Conservation (phyloP, 2,888 invertebrate species). For the Chironomus riparius region DNA sequence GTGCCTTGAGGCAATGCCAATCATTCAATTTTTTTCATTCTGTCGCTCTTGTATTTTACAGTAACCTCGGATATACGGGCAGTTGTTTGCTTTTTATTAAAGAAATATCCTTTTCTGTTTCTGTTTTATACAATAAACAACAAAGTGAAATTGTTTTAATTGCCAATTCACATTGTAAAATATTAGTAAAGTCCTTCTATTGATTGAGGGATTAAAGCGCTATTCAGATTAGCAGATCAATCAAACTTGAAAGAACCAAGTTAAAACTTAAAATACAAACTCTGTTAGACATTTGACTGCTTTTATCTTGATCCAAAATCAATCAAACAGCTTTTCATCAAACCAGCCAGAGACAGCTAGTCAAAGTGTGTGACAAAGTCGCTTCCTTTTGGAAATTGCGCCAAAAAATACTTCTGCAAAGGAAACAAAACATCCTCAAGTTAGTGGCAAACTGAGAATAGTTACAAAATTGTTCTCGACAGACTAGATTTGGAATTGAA, state of each 20-base stretch:
- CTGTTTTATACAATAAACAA: not conserved
- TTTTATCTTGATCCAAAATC: no score
- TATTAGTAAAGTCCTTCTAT: not conserved
- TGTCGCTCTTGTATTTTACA: not conserved
- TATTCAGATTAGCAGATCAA: no score
- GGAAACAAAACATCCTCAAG: not conserved
- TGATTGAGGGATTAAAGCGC: no score
- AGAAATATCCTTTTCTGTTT: not conserved
- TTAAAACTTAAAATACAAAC: no score
- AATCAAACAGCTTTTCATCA: no score
- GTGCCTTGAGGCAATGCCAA: constrained; percentile 11
- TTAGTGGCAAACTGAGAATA: not conserved
- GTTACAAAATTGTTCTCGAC: not conserved
- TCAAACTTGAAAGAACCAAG: no score
- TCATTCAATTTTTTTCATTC: constrained; percentile 10
- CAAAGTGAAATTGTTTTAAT: no score
- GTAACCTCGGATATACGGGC: not conserved
- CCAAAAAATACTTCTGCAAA: not conserved
- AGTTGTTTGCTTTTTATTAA: not conserved
- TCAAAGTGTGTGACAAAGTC: no score
- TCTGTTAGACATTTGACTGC: no score
- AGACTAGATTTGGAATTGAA: not conserved
- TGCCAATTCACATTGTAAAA: not conserved
- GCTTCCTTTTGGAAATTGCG: no score
- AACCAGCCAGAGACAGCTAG: no score